Percentiles rank a stretch among this genome's conserved stretches.
Conservation (phyloP, 2,113 vertebrate species). For the Eulemur macaco region DNA sequence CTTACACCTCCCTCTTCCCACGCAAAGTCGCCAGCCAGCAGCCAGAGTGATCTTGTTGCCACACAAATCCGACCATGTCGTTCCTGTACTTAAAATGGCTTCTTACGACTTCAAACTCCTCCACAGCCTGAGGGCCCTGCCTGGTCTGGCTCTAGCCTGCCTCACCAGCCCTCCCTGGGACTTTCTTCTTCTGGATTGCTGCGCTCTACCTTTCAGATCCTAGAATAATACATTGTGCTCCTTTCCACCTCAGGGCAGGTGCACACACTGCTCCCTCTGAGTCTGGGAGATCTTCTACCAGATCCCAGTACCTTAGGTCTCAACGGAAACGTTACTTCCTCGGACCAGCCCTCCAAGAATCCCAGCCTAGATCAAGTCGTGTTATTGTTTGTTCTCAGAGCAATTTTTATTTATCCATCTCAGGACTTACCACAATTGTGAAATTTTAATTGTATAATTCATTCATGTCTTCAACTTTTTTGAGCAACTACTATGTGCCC, state of each 20-base stretch:
- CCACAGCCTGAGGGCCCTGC: neutral
- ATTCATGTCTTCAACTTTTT: neutral
- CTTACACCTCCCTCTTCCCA: too few species aligned
- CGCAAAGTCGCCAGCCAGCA: neutral
- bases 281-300: neutral
- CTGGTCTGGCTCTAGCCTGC: neutral
- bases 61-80: neutral
- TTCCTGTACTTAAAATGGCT: neutral
- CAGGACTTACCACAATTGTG: neutral
- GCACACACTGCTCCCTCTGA: neutral
- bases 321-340: neutral
- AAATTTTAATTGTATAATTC: neutral
- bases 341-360: neutral
- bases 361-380: neutral
- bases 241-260: neutral
- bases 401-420: neutral
- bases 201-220: neutral
- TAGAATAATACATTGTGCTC: neutral
- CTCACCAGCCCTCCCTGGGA: neutral
- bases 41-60: neutral
- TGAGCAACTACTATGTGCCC: neutral
- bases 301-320: neutral
- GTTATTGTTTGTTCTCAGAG: neutral
- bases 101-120: neutral
- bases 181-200: neutral